Base-by-base conservation (phyloP, 2,113 vertebrate genomes). In the Spizaetus ornatus region DNA sequence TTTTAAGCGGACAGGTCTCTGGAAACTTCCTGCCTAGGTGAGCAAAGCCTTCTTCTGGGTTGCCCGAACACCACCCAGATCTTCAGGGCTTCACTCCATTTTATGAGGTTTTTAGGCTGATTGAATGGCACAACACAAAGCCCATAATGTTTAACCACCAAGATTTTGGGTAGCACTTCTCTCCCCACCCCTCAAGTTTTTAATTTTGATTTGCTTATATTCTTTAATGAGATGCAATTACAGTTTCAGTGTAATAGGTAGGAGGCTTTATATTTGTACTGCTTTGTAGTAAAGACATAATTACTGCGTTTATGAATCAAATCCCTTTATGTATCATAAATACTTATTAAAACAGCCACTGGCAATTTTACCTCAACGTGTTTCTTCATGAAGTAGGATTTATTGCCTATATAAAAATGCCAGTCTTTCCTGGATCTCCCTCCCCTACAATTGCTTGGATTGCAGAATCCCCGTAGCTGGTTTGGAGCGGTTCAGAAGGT, bases 261-360 rank as follows among this genome's bases (percentile, higher is more conserved):
- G 96, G 93, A 95, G 97, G 76, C 95, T 97, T 97, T 97, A 94
- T 97, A 95, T 97, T 97, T 97, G 95, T 97, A 97, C 90, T 90
- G 90, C 95, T 97, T 97, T 97, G 96, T 97, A 97, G 97, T 95
- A 96, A 97, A 96, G 94, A 90, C 94, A 96, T 97, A 97, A 97
- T 97, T 95, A 96, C 91, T 87, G 91, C 2, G 0, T 95, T 97
- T 96, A 97, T 95, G 95, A 93, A 96, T 95, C 89, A 95, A 97
- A 95, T 96, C 94, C 95, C 97, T 97, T 97, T 95, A 97, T 94
- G 97, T 95, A 95, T 97, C 94, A 95, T 97, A 97, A 97, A 96
- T 97, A 97, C 96, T 97, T 97, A 97, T 97, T 97, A 97, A 97
- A 97, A 88, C 95, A 97, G 96, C 94, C 94, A 88, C 92, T 88